Conservation (phyloP, 2,797 vertebrate genomes). For the Coilia nasus region DNA sequence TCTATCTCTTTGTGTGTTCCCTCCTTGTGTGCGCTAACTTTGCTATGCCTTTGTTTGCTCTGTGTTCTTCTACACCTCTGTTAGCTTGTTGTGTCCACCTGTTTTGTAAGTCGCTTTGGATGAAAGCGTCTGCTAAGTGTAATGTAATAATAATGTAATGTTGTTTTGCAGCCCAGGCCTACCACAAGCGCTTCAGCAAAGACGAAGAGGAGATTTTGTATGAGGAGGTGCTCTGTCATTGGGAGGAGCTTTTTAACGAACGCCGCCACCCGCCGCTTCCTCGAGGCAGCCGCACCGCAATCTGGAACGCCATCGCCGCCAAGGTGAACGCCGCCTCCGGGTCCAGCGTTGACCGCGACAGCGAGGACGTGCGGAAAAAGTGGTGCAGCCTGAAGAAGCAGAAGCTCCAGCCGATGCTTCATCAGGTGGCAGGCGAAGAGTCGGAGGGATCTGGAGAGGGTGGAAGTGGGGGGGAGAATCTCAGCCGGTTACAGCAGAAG, state of each 20-base stretch:
- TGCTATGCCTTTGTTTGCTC: too few relatives aligned
- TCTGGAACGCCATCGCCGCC: background rate
- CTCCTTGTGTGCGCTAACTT: too few relatives aligned
- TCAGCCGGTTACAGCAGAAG: background rate
- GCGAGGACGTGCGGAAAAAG: background rate
- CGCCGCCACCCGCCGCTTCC: background rate
- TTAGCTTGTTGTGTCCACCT: too few relatives aligned
- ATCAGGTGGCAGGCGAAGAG: background rate
- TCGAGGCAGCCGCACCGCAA: background rate
- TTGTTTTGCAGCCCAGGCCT: background rate
- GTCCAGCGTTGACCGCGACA: background rate
- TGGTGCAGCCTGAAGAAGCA: background rate
- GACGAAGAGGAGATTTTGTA: slow-evolving; percentile 9
- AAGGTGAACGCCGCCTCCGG: background rate
- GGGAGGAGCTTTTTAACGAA: background rate
- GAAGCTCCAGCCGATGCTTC: background rate
- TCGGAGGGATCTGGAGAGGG: background rate
- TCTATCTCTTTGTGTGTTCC: too few relatives aligned
- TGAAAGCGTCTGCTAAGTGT: too few relatives aligned
- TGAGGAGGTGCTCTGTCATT: background rate
- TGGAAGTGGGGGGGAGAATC: background rate
- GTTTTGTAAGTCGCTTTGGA: too few relatives aligned
- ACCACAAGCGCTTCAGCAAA: slow-evolving; percentile 2
- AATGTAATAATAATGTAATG: too few relatives aligned
- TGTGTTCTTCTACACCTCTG: too few relatives aligned